phyloP scores from a whole-genome alignment of 2,113 vertebrate genomes.

The Chunga burmeisteri region DNA sequence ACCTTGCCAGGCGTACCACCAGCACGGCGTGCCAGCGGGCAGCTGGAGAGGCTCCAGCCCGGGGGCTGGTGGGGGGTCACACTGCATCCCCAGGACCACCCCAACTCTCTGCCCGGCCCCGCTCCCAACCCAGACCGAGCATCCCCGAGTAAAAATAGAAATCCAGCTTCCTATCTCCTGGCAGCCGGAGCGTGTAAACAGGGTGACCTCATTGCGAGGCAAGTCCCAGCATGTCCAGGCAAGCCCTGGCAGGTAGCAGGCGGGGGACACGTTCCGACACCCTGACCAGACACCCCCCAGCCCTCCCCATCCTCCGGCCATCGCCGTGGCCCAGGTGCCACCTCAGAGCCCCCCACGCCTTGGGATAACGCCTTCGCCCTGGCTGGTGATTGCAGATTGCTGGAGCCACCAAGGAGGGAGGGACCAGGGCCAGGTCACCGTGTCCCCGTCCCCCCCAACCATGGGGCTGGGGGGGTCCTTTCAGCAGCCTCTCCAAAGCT shows the following conservation, averaged over 20 bases:
- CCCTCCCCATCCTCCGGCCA: neutral
- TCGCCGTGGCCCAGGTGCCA: neutral
- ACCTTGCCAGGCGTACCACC: accelerated
- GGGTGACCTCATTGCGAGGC: slow-evolving; percentile 61
- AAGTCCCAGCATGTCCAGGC: slow-evolving; percentile 64
- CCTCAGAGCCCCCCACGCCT: neutral
- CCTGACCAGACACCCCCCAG: neutral
- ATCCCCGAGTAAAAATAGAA: slow-evolving; percentile 56
- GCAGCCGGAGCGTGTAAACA: neutral
- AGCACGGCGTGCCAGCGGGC: accelerated
- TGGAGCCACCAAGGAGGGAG: neutral
- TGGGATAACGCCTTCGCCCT: neutral
- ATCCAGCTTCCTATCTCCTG: neutral
- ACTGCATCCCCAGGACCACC: accelerated
- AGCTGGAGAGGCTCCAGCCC: neutral
- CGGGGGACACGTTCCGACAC: neutral
- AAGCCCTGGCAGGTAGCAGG: slow-evolving; percentile 54
- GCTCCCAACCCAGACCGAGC: neutral
- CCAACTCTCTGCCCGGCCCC: neutral
- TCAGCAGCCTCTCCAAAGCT: neutral
- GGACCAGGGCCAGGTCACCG: neutral
- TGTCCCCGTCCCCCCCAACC: neutral
- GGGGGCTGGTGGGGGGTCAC: accelerated
- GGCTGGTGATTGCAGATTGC: neutral
- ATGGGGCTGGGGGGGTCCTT: neutral